Conservation (phyloP, 2,113 vertebrate genomes). For the Felis chaus region DNA sequence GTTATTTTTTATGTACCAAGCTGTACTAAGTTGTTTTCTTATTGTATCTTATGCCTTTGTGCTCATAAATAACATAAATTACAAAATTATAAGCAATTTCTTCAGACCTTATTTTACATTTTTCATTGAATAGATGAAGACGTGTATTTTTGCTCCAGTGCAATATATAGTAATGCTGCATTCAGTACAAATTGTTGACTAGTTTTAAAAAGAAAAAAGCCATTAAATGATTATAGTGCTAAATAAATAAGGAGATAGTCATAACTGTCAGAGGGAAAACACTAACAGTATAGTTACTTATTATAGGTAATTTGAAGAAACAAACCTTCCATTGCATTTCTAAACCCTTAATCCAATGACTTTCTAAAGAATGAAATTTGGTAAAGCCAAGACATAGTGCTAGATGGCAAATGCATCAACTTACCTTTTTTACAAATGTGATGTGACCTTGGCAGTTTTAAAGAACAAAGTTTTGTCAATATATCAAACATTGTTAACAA, state of each 20-base stretch:
- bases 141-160: slow-evolving; percentile 94
- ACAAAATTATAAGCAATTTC: slow-evolving; percentile 78
- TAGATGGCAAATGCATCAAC: slow-evolving; percentile 85
- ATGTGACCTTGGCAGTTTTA: slow-evolving; percentile 94
- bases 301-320: slow-evolving; percentile 84
- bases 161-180: slow-evolving; percentile 98
- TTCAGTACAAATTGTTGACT: slow-evolving; percentile 94
- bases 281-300: slow-evolving; percentile 85
- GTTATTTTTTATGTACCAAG: slow-evolving; percentile 48
- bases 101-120: slow-evolving; percentile 90
- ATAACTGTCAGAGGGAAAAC: slow-evolving; percentile 87
- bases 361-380: slow-evolving; percentile 78
- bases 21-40: slow-evolving; percentile 25
- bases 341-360: slow-evolving; percentile 82
- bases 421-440: slow-evolving; percentile 88
- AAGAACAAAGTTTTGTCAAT: slow-evolving; percentile 88
- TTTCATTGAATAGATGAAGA: slow-evolving; percentile 97
- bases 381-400: slow-evolving; percentile 84
- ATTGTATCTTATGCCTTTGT: slow-evolving; percentile 13
- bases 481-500: slow-evolving; percentile 92
- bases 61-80: slow-evolving; percentile 68
- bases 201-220: slow-evolving; percentile 90
- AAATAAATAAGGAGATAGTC: slow-evolving; percentile 89
- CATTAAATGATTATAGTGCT: slow-evolving; percentile 88
- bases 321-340: slow-evolving; percentile 47